Base-by-base conservation (phyloP, 2,888 invertebrate genomes). In the Germaria angustata region DNA sequence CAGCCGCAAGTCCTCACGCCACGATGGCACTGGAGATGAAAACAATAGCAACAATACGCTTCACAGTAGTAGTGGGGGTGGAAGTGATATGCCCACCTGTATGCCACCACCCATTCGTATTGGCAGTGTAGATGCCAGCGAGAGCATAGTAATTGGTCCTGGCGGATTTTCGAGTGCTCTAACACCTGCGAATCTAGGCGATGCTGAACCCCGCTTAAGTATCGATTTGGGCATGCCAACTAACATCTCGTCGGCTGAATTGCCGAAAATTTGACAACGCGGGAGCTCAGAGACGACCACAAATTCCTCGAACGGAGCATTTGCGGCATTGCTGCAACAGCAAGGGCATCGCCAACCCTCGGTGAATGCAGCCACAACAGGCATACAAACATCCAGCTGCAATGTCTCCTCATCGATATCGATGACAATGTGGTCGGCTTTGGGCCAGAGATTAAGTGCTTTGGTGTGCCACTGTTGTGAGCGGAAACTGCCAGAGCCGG, bases 391-490 rank as follows among this genome's bases (percentile, higher is more conserved):
- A 68, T 89, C 90, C 86, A 90, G 89, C 86, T 90, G 90, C 76
- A 90, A 90, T 85, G 88, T 90, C 63, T 90, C 90, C 34, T 89
- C 90, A 78, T 90, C 90, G 63, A 90, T 90, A 85, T 89, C 91
- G 79, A 88, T 90, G 86, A 90, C 89, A 59, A 89, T 91, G 61
- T 91, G 91, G 91, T 88, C 90, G 80, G 88, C 89, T 71, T 87
- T 91, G 80, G 90, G 91, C 65, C 90, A 91, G 80, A 89, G 91
- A 9, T 86, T 91, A 68, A 91, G 90, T 85, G 88, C 89, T 68
- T 88, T 91, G 83, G 89, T 89, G 79, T 91, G 91, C 80, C 90
- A 90, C 86, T 91, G 91, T 86, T 91, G 91, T 86, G 90, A 91
- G 84, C 89, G 89, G 22, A 91, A 91, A 86, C 87, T 91, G 84